These are phyloP conservation scores for Campoplex nolae DNA, from an alignment of 2,888 invertebrate species.

Conservation along the genomic window DNA sequence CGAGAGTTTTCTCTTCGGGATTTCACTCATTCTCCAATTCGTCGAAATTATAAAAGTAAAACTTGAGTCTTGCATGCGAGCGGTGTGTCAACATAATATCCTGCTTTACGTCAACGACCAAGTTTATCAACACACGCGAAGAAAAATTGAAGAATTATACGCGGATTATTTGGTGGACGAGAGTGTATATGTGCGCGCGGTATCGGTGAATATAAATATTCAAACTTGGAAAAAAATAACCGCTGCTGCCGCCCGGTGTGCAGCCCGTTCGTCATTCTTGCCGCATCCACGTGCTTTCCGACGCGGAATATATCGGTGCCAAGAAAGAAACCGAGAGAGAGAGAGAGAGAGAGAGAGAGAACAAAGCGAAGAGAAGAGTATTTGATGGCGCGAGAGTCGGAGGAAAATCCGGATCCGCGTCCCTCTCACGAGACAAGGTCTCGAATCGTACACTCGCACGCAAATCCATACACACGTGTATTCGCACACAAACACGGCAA, in stretches of 20 bases:
- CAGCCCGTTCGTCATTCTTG: not conserved
- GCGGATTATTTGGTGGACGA: too few species aligned
- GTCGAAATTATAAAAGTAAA: not conserved
- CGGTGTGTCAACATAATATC: not conserved
- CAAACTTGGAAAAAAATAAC: not conserved
- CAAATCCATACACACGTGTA: slow-evolving; percentile 1
- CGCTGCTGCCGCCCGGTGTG: not conserved
- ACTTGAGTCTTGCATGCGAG: not conserved
- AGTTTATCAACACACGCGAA: not conserved
- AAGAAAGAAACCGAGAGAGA: slow-evolving; percentile 16
- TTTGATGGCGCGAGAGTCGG: slow-evolving; percentile 3
- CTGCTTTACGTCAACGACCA: not conserved
- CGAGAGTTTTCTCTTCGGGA: too few species aligned
- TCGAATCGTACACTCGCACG: not conserved
- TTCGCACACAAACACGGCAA: slow-evolving; percentile 31
- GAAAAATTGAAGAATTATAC: not conserved
- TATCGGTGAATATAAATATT: not conserved
- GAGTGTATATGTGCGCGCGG: not conserved
- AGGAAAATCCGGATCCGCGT: slow-evolving; percentile 25
- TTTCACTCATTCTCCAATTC: too few species aligned
- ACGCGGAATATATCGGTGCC: slow-evolving; percentile 15
- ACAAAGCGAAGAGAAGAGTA: not conserved
- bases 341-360: not conserved
- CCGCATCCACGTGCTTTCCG: not conserved
- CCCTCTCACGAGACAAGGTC: slow-evolving; percentile 30